Evolutionary conservation across 2,113 vertebrate genomes (phyloP), one percentile per base, ranked within the genome.

Genomic region (Eulemur macaco): DNA sequence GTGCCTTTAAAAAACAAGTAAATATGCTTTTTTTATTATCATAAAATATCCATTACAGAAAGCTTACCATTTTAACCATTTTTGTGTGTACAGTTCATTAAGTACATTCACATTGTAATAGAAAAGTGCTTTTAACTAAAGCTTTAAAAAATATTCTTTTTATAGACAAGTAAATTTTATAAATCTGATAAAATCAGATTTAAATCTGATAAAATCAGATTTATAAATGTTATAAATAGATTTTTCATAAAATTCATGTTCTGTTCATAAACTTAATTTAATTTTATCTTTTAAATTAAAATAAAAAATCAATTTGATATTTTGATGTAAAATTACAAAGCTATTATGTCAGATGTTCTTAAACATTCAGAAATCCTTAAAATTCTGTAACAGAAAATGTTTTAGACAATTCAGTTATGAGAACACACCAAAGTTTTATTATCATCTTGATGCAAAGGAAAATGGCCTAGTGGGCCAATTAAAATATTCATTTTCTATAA

Each of bases 401-500:
- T 97, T 93, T 10, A 90, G 47, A 52, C 23, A 39, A 34, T 95
- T 74, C 66, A 81, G 29, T 60, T 74, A 27, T 37, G 80, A 73
- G 68, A 45, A 21, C 31, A 8, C 56, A 7, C 88, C 58, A 64
- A 78, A 10, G 14, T 84, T 94, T 84, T 73, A 60, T 78, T 84
- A 58, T 6, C 0, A 3, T n/a, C 39, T 74, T 87, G 47, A 42
- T 88, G 29, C 23, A 52, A 83, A 85, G 18, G 29, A 92, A 96
- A 42, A 89, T 0, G 34, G 8, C 15, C 42, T 91, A 34, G 20
- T 58, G 69, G 18, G 11, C 52, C 17, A 71, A 81, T 81, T 60
- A 69, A 86, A 90, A 63, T 23, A 86, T n/a, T 66, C n/a, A 66
- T 89, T 86, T 95, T 93, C 89, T 66, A 12, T 76, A 82, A n/a